A percentile compares a stretch with the other conserved stretches of the same genome.
Evolutionary conservation across 1,140 invertebrate genomes (phyloP).

Genomic region (Bombus balteatus): DNA sequence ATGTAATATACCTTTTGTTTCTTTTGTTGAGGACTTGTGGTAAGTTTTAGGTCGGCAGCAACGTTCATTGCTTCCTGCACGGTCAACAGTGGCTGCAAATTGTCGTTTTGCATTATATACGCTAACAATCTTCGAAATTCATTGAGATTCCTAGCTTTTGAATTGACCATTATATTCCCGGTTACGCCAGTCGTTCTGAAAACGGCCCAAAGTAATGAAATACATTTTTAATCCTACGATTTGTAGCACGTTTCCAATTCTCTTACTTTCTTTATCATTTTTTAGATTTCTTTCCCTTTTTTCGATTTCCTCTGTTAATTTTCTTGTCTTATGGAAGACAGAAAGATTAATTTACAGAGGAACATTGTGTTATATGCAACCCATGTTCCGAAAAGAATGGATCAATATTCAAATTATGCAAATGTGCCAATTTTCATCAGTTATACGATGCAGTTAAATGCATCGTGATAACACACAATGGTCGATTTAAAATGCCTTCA

Average conservation of each 20-base stretch:
- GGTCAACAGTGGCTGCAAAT: conserved; percentile 91
- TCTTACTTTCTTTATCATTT: background rate
- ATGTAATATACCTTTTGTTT: conserved; percentile 84
- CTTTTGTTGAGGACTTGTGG: conserved; percentile 86
- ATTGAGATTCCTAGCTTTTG: conserved; percentile 86
- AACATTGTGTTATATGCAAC: background rate
- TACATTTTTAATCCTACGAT: background rate
- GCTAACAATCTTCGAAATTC: conserved; percentile 93
- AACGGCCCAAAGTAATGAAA: conserved; percentile 9
- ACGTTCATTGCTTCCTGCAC: conserved; percentile 93
- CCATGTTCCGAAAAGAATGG: background rate
- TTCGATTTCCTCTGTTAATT: background rate
- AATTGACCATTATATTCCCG: conserved; percentile 87
- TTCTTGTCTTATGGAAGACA: background rate
- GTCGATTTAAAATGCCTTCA: background rate
- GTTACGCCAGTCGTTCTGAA: conserved; percentile 83
- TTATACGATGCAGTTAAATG: background rate
- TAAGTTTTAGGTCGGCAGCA: conserved; percentile 94
- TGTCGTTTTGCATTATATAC: conserved; percentile 96
- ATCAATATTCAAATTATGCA: background rate
- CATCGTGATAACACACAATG: background rate
- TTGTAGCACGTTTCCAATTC: background rate
- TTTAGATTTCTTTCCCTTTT: no score
- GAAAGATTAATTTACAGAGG: background rate
- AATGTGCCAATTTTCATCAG: background rate